phyloP scores from a whole-genome alignment of 2,888 invertebrate species.

The Aproaerema taeniolella region DNA sequence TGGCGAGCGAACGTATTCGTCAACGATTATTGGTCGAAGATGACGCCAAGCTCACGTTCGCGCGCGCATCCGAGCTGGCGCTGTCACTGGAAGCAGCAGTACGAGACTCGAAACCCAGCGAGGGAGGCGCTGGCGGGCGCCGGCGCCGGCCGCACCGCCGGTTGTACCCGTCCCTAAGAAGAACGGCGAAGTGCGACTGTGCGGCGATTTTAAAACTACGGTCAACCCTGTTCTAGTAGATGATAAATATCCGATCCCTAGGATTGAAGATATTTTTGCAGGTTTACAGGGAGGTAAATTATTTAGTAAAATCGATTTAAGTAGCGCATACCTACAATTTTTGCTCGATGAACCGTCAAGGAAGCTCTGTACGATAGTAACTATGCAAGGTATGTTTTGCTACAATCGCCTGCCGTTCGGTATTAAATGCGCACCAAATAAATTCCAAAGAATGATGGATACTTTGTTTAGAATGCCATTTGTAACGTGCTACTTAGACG shows the following conservation, averaged over 20 bases:
- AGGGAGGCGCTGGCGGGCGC: slow-evolving; percentile 2
- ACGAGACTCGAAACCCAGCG: slow-evolving; percentile 8
- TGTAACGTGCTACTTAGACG: slow-evolving; percentile 15
- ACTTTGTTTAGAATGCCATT: slow-evolving; percentile 12
- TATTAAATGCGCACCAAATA: slow-evolving; percentile 12
- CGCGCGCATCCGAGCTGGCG: slow-evolving; percentile 12
- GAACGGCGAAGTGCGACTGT: slow-evolving; percentile 15
- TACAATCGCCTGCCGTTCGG: slow-evolving; percentile 16
- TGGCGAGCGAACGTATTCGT: slow-evolving; percentile 9
- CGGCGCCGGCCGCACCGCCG: slow-evolving; percentile 3
- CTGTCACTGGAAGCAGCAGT: slow-evolving; percentile 14
- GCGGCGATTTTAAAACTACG: slow-evolving; percentile 18
- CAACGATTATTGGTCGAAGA: slow-evolving; percentile 11
- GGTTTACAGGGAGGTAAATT: slow-evolving; percentile 12
- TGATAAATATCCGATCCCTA: slow-evolving; percentile 15
- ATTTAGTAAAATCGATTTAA: slow-evolving; percentile 16
- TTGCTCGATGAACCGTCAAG: slow-evolving; percentile 9
- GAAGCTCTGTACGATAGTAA: slow-evolving; percentile 12
- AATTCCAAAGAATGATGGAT: slow-evolving; percentile 17
- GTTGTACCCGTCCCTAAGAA: slow-evolving; percentile 15
- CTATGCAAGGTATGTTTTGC: slow-evolving; percentile 10
- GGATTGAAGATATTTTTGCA: slow-evolving; percentile 12
- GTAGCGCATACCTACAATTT: slow-evolving; percentile 14
- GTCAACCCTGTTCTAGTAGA: slow-evolving; percentile 14
- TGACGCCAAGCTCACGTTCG: slow-evolving; percentile 3